phyloP scores from a whole-genome alignment of 2,888 invertebrate genomes.

The Caenorhabditis angaria region DNA sequence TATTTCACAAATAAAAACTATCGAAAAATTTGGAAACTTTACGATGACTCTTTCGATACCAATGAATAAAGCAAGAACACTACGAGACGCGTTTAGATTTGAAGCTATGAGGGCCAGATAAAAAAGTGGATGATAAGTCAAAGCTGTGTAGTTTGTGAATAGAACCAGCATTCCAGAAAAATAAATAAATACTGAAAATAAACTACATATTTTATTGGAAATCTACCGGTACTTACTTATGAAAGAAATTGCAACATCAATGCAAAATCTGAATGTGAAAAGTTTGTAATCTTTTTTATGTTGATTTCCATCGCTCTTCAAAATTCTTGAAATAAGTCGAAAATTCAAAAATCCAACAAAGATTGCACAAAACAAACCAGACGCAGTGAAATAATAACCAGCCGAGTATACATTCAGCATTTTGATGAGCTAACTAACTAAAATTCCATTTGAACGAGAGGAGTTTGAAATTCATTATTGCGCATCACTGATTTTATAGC shows the following conservation, averaged over 20 bases:
- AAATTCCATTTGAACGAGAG: too few species aligned
- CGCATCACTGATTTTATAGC: too few species aligned
- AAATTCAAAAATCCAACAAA: background rate
- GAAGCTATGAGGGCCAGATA: background rate
- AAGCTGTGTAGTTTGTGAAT: background rate
- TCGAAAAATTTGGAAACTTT: background rate
- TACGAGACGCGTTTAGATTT: background rate
- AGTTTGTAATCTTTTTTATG: background rate
- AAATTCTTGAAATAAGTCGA: background rate
- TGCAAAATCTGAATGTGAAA: background rate
- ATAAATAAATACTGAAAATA: background rate
- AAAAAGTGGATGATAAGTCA: background rate
- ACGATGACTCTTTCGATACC: background rate
- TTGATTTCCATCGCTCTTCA: background rate
- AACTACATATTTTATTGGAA: background rate
- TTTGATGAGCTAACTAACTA: too few species aligned
- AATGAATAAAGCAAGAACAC: background rate
- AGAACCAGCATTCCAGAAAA: background rate
- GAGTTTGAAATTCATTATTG: too few species aligned
- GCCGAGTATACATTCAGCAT: background rate
- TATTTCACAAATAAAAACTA: background rate
- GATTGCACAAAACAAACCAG: background rate
- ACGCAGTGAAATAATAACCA: background rate
- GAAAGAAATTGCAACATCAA: background rate
- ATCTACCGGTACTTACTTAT: background rate